These are phyloP conservation scores for Phaenicophaeus curvirostris DNA, from an alignment of 2,797 vertebrate species.

Conservation along the genomic window DNA sequence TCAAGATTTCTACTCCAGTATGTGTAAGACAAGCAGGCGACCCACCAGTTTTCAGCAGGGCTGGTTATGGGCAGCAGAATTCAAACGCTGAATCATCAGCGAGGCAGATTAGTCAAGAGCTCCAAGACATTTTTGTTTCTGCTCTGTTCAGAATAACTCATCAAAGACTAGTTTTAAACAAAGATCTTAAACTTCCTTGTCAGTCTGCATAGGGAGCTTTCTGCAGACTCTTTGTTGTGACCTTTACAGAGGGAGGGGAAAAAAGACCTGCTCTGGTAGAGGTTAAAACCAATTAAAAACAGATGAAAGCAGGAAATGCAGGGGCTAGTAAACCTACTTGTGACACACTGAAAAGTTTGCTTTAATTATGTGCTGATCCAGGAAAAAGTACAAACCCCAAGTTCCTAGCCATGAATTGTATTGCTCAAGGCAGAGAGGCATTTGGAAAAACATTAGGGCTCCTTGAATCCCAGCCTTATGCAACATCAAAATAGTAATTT, in stretches of 20 bases:
- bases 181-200: slow-evolving; percentile 5
- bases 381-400: not conserved
- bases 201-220: not conserved
- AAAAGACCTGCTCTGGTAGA: not conserved
- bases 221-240: not conserved
- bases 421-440: not conserved
- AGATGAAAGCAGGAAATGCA: not conserved
- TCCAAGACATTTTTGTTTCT: not conserved
- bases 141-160: not conserved
- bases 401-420: not conserved
- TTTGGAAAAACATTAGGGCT: not conserved
- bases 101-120: not conserved
- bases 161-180: not conserved
- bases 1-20: not conserved
- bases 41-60: not conserved
- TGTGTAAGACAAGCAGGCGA: not conserved
- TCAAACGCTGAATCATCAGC: not conserved
- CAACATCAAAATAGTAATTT: not conserved
- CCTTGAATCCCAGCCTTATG: not conserved
- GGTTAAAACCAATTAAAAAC: not conserved
- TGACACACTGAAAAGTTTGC: not conserved
- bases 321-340: not conserved
- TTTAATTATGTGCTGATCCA: not conserved
- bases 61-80: not conserved
- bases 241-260: not conserved